These are phyloP conservation scores for Uloborus plumipes DNA, from an alignment of 2,888 invertebrate genomes.

Conservation along the genomic window DNA sequence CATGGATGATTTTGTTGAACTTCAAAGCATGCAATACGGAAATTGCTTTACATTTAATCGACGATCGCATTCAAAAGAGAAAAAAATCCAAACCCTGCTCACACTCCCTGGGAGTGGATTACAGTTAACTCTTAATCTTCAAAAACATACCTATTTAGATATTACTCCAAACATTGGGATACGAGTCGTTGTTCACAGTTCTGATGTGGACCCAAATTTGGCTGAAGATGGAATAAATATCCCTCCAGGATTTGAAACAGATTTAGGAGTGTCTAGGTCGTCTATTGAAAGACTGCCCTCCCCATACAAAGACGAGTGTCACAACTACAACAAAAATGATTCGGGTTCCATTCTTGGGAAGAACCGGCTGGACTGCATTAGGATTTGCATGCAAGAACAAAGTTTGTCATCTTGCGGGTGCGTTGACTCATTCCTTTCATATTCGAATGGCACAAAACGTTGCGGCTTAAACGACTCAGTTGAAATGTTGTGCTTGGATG, in stretches of 20 bases:
- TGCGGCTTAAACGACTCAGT: conserved; percentile 10
- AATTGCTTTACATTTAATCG: conserved; percentile 48
- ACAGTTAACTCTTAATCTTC: conserved; percentile 62
- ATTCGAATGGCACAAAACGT: neutral
- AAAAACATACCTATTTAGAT: conserved; percentile 41
- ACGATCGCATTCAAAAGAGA: too few species aligned
- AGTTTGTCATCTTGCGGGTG: conserved; percentile 19
- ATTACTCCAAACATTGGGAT: conserved; percentile 58
- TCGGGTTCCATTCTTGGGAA: neutral
- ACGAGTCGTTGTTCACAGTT: conserved; percentile 63
- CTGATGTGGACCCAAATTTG: conserved; percentile 40
- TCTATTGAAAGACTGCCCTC: conserved; percentile 3
- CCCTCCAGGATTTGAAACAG: conserved; percentile 35
- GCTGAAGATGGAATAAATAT: conserved; percentile 28
- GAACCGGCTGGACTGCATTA: conserved; percentile 5
- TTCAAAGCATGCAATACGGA: conserved; percentile 22
- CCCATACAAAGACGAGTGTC: conserved; percentile 23
- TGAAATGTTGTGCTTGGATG: conserved; percentile 16
- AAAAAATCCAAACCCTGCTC: too few species aligned
- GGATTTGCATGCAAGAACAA: conserved; percentile 11
- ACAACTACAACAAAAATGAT: neutral
- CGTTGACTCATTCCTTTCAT: conserved; percentile 13
- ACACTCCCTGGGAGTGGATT: conserved; percentile 7
- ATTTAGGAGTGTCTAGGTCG: neutral
- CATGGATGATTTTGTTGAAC: conserved; percentile 1